Percentiles rank a stretch among this genome's conserved stretches.
phyloP scores from a whole-genome alignment of 2,113 vertebrate species.

The Turdus rufiventris region DNA sequence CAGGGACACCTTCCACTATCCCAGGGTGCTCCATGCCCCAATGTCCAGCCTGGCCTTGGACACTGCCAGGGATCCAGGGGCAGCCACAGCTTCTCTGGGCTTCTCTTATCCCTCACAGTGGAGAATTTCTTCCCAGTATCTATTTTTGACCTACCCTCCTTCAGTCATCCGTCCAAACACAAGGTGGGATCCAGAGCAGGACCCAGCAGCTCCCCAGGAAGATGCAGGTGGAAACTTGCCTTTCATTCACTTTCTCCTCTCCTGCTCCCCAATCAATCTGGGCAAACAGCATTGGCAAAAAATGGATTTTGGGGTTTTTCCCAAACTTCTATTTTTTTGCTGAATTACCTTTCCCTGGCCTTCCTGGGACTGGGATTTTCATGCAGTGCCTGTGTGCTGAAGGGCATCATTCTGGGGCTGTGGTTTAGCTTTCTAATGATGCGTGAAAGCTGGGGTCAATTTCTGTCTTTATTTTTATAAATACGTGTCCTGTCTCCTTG shows the following conservation, averaged over 20 bases:
- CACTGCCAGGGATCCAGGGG: not conserved
- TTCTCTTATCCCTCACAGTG: not conserved
- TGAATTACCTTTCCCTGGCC: not conserved
- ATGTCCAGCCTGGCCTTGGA: accelerated
- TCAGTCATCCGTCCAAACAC: not conserved
- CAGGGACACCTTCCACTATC: not conserved
- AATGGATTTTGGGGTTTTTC: accelerated
- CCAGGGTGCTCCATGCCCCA: not conserved
- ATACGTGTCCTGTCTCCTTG: not conserved
- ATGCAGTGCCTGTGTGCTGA: not conserved
- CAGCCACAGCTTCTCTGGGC: not conserved
- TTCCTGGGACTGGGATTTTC: not conserved
- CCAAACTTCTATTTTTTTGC: not conserved
- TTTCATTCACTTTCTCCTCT: not conserved
- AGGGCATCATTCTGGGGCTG: not conserved
- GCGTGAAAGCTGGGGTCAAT: not conserved
- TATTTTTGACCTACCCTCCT: not conserved
- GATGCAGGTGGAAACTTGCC: not conserved
- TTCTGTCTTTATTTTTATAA: not conserved
- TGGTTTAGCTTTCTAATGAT: not conserved
- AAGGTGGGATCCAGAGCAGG: not conserved
- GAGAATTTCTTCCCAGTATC: not conserved
- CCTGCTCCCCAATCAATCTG: not conserved
- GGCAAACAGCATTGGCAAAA: not conserved
- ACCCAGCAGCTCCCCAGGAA: not conserved